Base-by-base conservation (phyloP, 2,888 invertebrate species). In the Troides helena region DNA sequence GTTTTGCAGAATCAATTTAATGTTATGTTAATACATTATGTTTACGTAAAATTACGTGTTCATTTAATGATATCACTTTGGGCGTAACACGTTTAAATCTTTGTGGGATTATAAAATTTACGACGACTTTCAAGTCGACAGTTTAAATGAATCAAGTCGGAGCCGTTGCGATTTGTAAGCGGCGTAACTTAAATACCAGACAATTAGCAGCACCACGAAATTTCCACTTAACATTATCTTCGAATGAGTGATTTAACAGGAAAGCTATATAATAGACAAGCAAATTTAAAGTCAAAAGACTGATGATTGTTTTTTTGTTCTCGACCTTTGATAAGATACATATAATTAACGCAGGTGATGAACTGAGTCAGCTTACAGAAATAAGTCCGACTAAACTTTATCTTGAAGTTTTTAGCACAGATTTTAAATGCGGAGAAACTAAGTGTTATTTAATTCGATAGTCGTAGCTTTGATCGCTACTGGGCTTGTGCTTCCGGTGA, bases 61-160 rank as follows among this genome's bases (percentile, higher is more conserved):
- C 23, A n/a, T 30, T 58, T 69, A 62, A 69, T 69, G 43, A 65
- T 66, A 62, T 69, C 66, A 46, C 62, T 66, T 70, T 59, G 46
- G 25, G 63, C 50, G 36, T 69, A 62, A 62, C 36, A 66, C 23
- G 39, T 39, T 62, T 30, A 59, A 62, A 21, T 57, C 57, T 69
- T 70, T 62, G 50, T 21, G 66, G 66, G 63, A 66, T 70, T 66
- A 66, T 66, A 66, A 65, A 70, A 70, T 70, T 70, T 66, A 70
- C 66, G 59, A 66, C 46, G 39, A 50, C 43, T 59, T 66, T 70
- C 53, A 62, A 66, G 58, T 62, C 62, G 53, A 46, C 66, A 58
- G 36, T 36, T 62, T 36, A 66, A 70, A 65, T 66, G 53, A 66
- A 70, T 53, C 53, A 62, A 62, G 66, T 61, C 65, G 10, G 36